These are phyloP conservation scores for Dendrocopos noguchii DNA, from an alignment of 2,113 vertebrate genomes.

Conservation along the genomic window DNA sequence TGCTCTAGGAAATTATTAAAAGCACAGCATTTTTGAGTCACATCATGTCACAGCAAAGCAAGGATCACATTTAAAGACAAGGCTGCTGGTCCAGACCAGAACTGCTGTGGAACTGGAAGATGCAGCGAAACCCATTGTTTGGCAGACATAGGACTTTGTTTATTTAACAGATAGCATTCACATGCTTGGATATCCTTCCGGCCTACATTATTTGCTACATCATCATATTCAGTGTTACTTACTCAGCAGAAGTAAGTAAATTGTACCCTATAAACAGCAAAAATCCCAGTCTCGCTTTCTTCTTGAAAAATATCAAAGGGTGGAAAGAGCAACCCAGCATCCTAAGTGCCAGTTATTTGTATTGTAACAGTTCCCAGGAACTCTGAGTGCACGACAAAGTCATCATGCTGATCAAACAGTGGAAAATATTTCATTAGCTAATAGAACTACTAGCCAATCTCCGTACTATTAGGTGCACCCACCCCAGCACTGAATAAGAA, in stretches of 20 bases:
- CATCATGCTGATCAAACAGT: not conserved
- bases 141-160: not conserved
- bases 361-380: not conserved
- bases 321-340: not conserved
- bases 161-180: not conserved
- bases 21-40: not conserved
- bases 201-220: not conserved
- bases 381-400: not conserved
- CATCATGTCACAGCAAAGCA: not conserved
- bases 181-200: not conserved
- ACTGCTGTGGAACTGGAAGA: not conserved
- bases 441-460: not conserved
- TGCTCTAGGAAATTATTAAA: not conserved
- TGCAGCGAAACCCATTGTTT: not conserved
- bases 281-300: not conserved
- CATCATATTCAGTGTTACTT: not conserved
- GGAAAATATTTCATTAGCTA: slow-evolving; percentile 10
- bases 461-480: not conserved
- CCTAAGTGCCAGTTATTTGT: not conserved
- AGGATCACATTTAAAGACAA: not conserved
- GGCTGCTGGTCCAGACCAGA: not conserved
- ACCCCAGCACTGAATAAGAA: not conserved
- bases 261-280: not conserved
- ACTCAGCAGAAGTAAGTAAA: not conserved
- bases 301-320: not conserved